Conservation (phyloP, 2,113 vertebrate genomes). For the Lontra canadensis region DNA sequence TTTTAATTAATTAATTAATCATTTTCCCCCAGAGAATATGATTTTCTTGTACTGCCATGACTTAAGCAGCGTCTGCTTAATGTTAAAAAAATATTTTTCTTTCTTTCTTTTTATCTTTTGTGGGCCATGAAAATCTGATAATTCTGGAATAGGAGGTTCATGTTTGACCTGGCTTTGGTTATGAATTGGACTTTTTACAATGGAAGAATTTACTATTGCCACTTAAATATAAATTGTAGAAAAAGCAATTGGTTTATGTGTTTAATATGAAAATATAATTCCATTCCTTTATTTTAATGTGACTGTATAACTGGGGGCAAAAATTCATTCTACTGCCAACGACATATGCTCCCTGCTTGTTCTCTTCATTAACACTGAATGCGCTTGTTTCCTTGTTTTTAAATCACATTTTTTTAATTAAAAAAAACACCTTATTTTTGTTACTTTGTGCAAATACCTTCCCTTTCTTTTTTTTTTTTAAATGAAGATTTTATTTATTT, state of each 20-base stretch:
- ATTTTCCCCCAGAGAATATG: slow-evolving; percentile 51
- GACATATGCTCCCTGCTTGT: slow-evolving; percentile 74
- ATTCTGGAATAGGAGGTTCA: slow-evolving; percentile 75
- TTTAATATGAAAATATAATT: slow-evolving; percentile 57
- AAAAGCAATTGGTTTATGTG: slow-evolving; percentile 76
- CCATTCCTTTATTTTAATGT: slow-evolving; percentile 74
- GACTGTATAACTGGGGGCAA: slow-evolving; percentile 65
- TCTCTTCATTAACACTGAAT: slow-evolving; percentile 78
- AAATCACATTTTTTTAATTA: slow-evolving; percentile 74
- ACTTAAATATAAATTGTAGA: slow-evolving; percentile 73
- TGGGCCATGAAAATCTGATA: slow-evolving; percentile 50
- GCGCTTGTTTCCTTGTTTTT: slow-evolving; percentile 72
- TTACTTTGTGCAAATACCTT: slow-evolving; percentile 63
- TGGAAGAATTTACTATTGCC: slow-evolving; percentile 62
- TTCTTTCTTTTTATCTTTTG: slow-evolving; percentile 3
- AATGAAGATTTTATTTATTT: neutral
- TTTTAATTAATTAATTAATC: neutral
- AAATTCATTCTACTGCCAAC: slow-evolving; percentile 69
- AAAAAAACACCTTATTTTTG: slow-evolving; percentile 13
- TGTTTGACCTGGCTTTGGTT: slow-evolving; percentile 77
- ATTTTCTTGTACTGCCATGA: slow-evolving; percentile 70
- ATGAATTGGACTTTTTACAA: slow-evolving; percentile 67
- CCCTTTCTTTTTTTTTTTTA: slow-evolving; percentile 48
- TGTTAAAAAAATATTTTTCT: slow-evolving; percentile 51
- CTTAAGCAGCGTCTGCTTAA: slow-evolving; percentile 64